phyloP scores from a whole-genome alignment of 2,113 vertebrate species.

The Oryzias celebensis region DNA sequence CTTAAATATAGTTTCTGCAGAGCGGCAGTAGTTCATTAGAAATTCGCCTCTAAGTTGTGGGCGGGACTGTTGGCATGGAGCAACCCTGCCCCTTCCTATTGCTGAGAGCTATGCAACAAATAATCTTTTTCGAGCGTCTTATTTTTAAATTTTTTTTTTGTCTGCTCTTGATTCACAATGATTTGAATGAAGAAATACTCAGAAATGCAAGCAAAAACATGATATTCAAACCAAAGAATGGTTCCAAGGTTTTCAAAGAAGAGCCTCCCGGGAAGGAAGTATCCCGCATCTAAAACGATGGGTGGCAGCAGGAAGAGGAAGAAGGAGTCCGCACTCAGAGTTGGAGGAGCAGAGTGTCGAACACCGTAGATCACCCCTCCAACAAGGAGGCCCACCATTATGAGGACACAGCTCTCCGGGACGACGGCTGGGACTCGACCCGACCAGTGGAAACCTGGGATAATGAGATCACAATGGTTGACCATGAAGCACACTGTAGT shows the following conservation, averaged over 20 bases:
- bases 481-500: background rate
- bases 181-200: no score
- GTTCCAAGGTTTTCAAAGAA: constrained; percentile 85
- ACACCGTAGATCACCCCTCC: constrained; percentile 81
- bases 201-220: no score
- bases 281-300: constrained; percentile 82
- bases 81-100: no score
- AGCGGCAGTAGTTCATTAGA: no score
- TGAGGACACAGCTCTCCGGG: constrained; percentile 83
- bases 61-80: no score
- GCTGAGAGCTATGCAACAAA: no score
- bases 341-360: constrained; percentile 76
- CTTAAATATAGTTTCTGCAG: no score
- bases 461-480: background rate
- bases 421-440: constrained; percentile 81
- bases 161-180: no score
- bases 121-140: no score
- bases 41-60: no score
- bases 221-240: constrained; percentile 47
- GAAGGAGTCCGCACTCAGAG: constrained; percentile 82
- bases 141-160: no score
- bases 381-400: constrained; percentile 84
- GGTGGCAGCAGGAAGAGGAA: constrained; percentile 86
- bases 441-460: constrained; percentile 80
- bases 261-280: constrained; percentile 83